Evolutionary conservation across 2,113 vertebrate genomes (phyloP).

Genomic region (Balaenoptera acutorostrata): DNA sequence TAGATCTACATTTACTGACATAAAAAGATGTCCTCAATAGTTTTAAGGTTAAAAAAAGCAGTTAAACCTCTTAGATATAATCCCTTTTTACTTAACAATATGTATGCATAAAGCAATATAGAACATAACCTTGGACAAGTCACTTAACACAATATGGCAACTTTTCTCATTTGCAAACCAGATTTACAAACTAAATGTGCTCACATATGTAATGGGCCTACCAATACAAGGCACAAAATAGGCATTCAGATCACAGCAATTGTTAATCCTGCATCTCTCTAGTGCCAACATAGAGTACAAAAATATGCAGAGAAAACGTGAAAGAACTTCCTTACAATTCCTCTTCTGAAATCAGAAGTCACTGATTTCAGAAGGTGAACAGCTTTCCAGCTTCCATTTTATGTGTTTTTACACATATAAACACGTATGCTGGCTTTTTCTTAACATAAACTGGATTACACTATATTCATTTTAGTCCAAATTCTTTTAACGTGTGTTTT

Average conservation of each 20-base stretch:
- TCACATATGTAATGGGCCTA: neutral
- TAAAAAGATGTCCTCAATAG: neutral
- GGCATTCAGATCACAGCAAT: neutral
- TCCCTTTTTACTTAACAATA: neutral
- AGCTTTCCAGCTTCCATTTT: too few species aligned
- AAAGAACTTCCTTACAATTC: neutral
- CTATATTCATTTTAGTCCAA: too few species aligned
- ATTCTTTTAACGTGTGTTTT: too few species aligned
- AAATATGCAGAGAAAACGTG: neutral
- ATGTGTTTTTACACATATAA: too few species aligned
- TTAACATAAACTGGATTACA: too few species aligned
- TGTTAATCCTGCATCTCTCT: neutral
- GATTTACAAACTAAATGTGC: neutral
- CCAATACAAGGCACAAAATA: rapidly evolving
- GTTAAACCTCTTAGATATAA: neutral
- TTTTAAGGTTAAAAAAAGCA: neutral
- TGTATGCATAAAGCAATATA: neutral
- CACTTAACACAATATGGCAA: neutral
- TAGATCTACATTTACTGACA: neutral
- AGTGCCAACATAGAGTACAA: neutral
- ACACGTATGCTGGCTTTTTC: too few species aligned
- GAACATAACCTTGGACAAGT: neutral
- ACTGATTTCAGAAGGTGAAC: too few species aligned
- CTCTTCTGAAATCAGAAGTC: too few species aligned
- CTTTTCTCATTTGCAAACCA: neutral